phyloP scores from a whole-genome alignment of 2,888 invertebrate genomes.

The Catocala sponsa region DNA sequence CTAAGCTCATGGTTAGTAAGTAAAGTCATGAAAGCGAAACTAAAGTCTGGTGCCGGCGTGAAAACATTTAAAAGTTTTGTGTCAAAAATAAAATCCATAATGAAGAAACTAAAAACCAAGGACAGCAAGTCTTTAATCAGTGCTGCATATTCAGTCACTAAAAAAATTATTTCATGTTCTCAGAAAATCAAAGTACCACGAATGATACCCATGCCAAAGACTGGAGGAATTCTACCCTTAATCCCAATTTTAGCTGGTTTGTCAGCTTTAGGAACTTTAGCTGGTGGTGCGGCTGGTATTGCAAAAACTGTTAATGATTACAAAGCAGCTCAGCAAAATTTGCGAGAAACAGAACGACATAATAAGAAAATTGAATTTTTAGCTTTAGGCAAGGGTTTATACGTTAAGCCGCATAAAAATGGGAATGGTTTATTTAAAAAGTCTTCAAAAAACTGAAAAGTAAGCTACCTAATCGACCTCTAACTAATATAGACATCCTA shows the following conservation, averaged over 20 bases:
- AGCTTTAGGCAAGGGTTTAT: conserved; percentile 7
- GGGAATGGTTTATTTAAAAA: conserved; percentile 3
- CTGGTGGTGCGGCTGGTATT: conserved; percentile 3
- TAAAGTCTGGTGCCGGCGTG: conserved; percentile 1
- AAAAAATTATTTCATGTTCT: background rate
- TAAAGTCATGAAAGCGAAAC: conserved; percentile 9
- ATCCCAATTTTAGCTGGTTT: conserved; percentile 4
- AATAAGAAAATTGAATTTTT: conserved; percentile 32
- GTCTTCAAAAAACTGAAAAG: background rate
- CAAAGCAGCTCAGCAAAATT: background rate
- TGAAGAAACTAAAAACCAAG: background rate
- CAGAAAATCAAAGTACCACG: background rate
- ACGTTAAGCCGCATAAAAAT: conserved; percentile 7
- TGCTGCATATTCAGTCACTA: too few species aligned
- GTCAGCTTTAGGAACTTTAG: conserved; percentile 5
- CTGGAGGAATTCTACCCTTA: background rate
- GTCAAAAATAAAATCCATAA: background rate
- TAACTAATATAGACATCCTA: background rate
- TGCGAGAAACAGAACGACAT: background rate
- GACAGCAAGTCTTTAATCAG: background rate
- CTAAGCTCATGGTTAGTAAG: conserved; percentile 4
- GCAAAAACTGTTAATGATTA: conserved; percentile 1
- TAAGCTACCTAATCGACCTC: conserved; percentile 10
- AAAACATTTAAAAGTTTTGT: conserved; percentile 2
- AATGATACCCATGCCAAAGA: too few species aligned